Evolutionary conservation across 2,797 vertebrate species (phyloP).

Genomic region (Pristis pectinata): DNA sequence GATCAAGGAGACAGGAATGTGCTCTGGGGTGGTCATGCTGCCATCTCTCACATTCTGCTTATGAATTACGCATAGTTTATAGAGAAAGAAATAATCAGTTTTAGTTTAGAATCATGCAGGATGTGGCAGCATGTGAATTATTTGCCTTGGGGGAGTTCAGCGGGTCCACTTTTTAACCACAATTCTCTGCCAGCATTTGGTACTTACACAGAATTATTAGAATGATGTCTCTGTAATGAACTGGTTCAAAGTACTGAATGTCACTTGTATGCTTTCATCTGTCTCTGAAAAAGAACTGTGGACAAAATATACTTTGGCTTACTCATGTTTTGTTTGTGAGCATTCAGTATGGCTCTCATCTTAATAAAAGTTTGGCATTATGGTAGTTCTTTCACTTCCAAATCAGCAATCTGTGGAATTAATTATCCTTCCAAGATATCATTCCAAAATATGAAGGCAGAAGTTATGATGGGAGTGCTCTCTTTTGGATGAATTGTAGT

Average conservation of each 20-base stretch:
- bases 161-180: neutral
- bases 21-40: conserved; percentile 1
- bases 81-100: neutral
- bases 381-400: neutral
- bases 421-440: neutral
- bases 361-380: no score
- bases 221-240: neutral
- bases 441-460: neutral
- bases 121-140: neutral
- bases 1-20: conserved; percentile 17
- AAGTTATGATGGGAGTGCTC: neutral
- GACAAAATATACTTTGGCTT: neutral
- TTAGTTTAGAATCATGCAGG: conserved; percentile 23
- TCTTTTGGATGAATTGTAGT: neutral
- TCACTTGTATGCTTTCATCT: neutral
- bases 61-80: neutral
- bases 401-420: neutral
- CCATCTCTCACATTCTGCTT: conserved; percentile 20
- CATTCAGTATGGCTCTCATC: neutral
- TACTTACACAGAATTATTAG: neutral
- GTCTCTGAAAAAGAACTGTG: neutral
- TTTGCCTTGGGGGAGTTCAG: neutral
- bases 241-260: neutral
- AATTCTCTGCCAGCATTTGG: neutral
- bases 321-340: neutral